Percentiles rank a stretch among this genome's conserved stretches.
Evolutionary conservation across 1,140 invertebrate genomes (phyloP).

Genomic region (Dendrolimus punctatus): DNA sequence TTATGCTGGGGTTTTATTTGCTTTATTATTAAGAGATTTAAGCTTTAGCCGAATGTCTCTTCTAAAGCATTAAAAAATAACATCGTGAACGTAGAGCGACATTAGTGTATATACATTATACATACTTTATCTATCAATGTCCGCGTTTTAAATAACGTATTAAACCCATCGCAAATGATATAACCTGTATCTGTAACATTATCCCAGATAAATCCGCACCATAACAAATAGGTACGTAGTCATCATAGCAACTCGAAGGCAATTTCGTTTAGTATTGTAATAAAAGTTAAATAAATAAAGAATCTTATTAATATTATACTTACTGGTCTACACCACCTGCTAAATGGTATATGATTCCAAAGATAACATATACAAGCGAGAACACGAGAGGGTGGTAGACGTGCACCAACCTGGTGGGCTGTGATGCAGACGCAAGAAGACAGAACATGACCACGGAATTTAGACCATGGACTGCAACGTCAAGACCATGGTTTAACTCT

Average conservation of each 20-base stretch:
- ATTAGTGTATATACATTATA: no score
- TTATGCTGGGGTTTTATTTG: no score
- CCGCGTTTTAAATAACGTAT: no score
- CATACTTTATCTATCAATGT: no score
- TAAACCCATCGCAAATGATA: not conserved
- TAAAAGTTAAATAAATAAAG: no score
- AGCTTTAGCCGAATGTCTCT: no score
- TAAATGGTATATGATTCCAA: slow-evolving; percentile 81
- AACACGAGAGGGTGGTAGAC: slow-evolving; percentile 78
- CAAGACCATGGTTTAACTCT: slow-evolving; percentile 67
- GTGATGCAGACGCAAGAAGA: slow-evolving; percentile 78
- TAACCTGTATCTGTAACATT: not conserved
- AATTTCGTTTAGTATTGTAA: no score
- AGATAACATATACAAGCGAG: slow-evolving; percentile 76
- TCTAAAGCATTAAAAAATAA: no score
- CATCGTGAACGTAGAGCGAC: no score
- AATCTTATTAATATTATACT: slow-evolving; percentile 18
- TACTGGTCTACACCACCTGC: slow-evolving; percentile 81
- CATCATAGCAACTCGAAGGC: no score
- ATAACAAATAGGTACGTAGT: no score
- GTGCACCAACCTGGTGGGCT: slow-evolving; percentile 80
- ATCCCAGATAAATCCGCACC: not conserved
- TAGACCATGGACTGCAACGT: slow-evolving; percentile 80
- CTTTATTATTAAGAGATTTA: no score
- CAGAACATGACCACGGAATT: slow-evolving; percentile 83